Evolutionary conservation across 1,140 invertebrate genomes (phyloP).

Genomic region (Sycobia sp.): DNA sequence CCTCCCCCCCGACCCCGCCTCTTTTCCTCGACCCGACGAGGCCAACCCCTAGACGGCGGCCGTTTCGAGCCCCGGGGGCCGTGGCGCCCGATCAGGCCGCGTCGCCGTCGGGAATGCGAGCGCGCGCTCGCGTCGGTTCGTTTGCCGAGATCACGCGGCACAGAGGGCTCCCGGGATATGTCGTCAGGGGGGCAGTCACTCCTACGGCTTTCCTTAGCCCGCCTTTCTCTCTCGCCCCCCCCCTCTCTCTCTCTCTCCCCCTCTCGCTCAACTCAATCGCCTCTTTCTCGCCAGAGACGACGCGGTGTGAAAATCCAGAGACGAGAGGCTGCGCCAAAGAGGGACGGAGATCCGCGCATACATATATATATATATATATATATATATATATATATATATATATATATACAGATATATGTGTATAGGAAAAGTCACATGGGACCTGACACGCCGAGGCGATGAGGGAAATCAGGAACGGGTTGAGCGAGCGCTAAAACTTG

Average conservation of each 20-base stretch:
- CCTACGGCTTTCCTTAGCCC: conserved; percentile 55
- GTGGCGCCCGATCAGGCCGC: background rate
- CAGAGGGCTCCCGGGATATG: conserved; percentile 31
- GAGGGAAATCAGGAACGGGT: conserved; percentile 31
- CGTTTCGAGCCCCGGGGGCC: conserved; percentile 37
- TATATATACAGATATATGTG: too few species aligned
- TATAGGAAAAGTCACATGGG: conserved; percentile 25
- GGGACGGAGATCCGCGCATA: too few species aligned
- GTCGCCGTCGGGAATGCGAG: conserved; percentile 36
- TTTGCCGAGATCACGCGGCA: conserved; percentile 1
- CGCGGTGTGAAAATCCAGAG: background rate
- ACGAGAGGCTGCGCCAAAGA: background rate
- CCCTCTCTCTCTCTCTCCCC: background rate
- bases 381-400: too few species aligned
- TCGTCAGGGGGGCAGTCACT: conserved; percentile 51
- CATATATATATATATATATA: too few species aligned
- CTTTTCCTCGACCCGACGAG: conserved; percentile 35
- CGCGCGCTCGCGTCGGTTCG: conserved; percentile 40
- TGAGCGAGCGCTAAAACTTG: conserved; percentile 32
- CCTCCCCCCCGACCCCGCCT: background rate
- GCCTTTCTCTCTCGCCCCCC: conserved; percentile 42
- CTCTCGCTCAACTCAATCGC: background rate
- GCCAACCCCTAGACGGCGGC: conserved; percentile 54
- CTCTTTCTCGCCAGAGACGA: background rate
- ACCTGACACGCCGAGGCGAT: conserved; percentile 8